Evolutionary conservation across 2,113 vertebrate genomes (phyloP), one percentile per base, ranked within the genome.

Genomic region (Xenopus laevis): DNA sequence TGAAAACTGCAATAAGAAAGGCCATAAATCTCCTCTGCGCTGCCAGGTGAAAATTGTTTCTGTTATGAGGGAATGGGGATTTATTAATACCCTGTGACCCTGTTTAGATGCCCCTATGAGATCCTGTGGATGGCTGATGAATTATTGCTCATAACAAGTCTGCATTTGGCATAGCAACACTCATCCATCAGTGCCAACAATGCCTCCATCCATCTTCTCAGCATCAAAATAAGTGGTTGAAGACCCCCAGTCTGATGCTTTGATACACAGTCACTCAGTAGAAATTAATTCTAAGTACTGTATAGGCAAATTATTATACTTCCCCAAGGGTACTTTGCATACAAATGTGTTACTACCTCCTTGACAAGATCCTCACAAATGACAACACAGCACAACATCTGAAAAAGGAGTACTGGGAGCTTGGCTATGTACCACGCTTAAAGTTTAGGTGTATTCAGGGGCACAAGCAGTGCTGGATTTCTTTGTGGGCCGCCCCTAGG

Each of bases 361-460:
- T 95, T 93, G 69, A 95, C 95, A 27, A 99, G 90, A 78, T 99
- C 97, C 79, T 99, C 95, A 0, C 88, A 89, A 82, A 99, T 92
- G 82, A 98, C 96, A n/a, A n/a, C n/a, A n/a, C 86, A 93, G 93
- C 78, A 84, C 84, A 72, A 99, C 89, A 79, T 99, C 94, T 18
- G 92, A 81, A 84, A 95, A 88, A 81, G 84, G 93, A 90, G 96
- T 98, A 87, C 92, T 89, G 0, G 97, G 97, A 5, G 96, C 97
- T 60, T 84, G 87, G 87, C 94, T 99, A 79, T 99, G 97, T 7
- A 99, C 89, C 58, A 98, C 88, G 83, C 93, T 95, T 79, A 99
- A 91, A 0, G 95, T 98, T 83, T 90, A 89, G 9, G 97, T 99
- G 86, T 98, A 99, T 83, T 98, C 97, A 70, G 92, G 90, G 0